Evolutionary conservation across 1,140 invertebrate species (phyloP).

Genomic region (Brachionus angularis): DNA sequence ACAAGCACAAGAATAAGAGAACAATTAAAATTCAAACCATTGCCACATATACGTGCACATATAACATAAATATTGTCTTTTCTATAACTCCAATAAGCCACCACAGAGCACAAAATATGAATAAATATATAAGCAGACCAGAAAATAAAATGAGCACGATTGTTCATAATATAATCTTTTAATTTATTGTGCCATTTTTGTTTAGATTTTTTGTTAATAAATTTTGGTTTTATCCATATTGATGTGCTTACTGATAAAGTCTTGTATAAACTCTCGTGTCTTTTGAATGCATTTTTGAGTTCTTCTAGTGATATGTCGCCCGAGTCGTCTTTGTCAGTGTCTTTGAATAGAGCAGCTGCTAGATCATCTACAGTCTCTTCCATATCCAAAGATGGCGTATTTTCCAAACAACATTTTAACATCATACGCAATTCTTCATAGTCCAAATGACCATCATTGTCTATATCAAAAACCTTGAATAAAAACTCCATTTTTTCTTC

Average conservation of each 20-base stretch:
- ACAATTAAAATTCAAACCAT: constrained; percentile 87
- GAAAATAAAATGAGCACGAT: constrained; percentile 3
- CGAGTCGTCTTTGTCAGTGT: constrained; percentile 33
- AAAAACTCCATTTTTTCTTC: constrained; percentile 43
- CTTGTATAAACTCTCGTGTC: constrained; percentile 32
- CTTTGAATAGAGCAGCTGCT: constrained; percentile 30
- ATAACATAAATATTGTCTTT: constrained; percentile 23
- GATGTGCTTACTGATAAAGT: constrained; percentile 2
- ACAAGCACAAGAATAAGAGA: constrained; percentile 81
- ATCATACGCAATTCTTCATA: constrained; percentile 30
- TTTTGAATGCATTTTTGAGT: constrained; percentile 33
- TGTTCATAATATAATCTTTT: constrained; percentile 35
- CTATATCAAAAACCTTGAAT: constrained; percentile 36
- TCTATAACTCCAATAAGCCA: constrained; percentile 62
- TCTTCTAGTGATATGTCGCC: constrained; percentile 17
- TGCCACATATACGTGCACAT: constrained; percentile 61
- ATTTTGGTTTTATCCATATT: constrained; percentile 39
- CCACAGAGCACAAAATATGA: constrained; percentile 3
- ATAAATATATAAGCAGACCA: constrained; percentile 2
- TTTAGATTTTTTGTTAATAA: constrained; percentile 27
- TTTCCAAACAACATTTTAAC: constrained; percentile 38
- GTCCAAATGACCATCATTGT: constrained; percentile 19
- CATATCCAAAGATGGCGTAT: constrained; percentile 30
- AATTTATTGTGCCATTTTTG: constrained; percentile 35
- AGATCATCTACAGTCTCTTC: constrained; percentile 42